phyloP scores from a whole-genome alignment of 2,797 vertebrate species.

The Todus mexicanus region DNA sequence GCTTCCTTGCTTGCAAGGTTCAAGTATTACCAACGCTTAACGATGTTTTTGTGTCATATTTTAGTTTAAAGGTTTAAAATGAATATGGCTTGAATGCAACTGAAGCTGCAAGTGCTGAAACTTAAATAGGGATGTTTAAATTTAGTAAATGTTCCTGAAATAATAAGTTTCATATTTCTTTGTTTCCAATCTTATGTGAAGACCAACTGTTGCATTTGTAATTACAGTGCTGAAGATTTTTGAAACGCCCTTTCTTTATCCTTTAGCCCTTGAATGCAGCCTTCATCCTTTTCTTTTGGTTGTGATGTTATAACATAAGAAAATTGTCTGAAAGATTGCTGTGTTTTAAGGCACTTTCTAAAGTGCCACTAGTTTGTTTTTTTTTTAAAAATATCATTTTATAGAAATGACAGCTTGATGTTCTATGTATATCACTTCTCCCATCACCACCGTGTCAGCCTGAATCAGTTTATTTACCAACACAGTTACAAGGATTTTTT shows the following conservation, averaged over 20 bases:
- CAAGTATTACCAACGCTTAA: neutral
- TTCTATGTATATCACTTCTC: conserved; percentile 21
- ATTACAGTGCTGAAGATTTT: neutral
- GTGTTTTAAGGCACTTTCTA: conserved; percentile 14
- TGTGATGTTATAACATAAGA: neutral
- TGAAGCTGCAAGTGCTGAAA: neutral
- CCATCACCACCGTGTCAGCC: neutral
- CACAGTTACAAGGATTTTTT: neutral
- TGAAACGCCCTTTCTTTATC: neutral
- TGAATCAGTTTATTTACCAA: conserved; percentile 35
- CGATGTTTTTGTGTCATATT: neutral
- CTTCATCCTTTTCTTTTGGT: neutral
- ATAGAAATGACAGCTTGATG: conserved; percentile 12
- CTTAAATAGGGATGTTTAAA: neutral
- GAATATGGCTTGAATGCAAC: neutral
- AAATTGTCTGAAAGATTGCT: conserved; percentile 34
- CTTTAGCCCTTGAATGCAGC: neutral
- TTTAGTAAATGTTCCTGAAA: neutral
- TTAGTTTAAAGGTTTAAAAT: neutral
- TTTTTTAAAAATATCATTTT: neutral
- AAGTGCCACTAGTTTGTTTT: neutral
- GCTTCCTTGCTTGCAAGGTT: neutral
- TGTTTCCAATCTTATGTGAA: neutral
- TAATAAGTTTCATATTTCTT: neutral
- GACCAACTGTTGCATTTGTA: neutral